Conservation (phyloP, 2,888 invertebrate species). For the Baronia brevicornis region DNA sequence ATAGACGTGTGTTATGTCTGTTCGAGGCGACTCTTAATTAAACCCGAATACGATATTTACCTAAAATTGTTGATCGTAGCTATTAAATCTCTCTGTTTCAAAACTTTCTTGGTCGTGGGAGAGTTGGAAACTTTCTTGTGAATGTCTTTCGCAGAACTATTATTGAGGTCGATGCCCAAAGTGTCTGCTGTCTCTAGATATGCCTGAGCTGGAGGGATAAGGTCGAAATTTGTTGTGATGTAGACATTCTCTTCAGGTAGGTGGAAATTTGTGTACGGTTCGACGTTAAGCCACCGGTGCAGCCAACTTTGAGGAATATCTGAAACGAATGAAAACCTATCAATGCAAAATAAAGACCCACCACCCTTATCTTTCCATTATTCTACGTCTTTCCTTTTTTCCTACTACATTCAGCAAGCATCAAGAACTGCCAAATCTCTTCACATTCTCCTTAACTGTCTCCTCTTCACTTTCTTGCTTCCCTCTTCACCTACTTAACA, state of each 20-base stretch:
- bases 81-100: constrained; percentile 47
- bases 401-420: too few relatives aligned
- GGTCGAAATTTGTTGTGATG: constrained; percentile 81
- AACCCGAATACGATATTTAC: too few relatives aligned
- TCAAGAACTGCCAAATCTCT: too few relatives aligned
- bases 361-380: too few relatives aligned
- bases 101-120: constrained; percentile 23
- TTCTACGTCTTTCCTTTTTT: too few relatives aligned
- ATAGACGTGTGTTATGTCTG: not conserved
- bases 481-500: too few relatives aligned
- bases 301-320: constrained; percentile 80
- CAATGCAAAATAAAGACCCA: too few relatives aligned
- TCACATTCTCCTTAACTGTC: too few relatives aligned
- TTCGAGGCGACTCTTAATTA: not conserved
- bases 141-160: constrained; percentile 45
- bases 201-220: constrained; percentile 61
- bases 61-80: constrained; percentile 62
- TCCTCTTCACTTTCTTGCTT: too few relatives aligned
- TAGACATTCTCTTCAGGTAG: constrained; percentile 84
- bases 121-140: constrained; percentile 35
- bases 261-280: constrained; percentile 75
- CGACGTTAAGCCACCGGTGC: constrained; percentile 75
- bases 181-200: constrained; percentile 41
- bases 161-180: constrained; percentile 40
- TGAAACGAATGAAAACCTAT: constrained; percentile 22